phyloP scores from a whole-genome alignment of 37 sponge, comb jelly and placozoan genomes.

The Tethya wilhelma region DNA sequence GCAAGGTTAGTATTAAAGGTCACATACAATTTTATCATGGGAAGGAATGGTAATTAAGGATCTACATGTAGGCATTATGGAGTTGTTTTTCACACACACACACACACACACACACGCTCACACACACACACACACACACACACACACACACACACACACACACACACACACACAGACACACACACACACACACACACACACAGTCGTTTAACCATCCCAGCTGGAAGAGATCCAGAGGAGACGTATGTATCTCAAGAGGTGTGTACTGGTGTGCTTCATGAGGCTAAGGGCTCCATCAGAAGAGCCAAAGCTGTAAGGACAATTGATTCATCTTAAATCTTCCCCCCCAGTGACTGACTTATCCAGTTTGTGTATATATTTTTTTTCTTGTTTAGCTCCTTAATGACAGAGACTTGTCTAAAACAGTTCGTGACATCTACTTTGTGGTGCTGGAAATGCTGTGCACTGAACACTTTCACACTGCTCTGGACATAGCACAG shows the following conservation, averaged over 20 bases:
- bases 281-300: constrained; percentile 63
- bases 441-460: constrained; percentile 64
- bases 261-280: constrained; percentile 67
- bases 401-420: constrained; percentile 59
- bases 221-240: constrained; percentile 39
- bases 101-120: too few relatives aligned
- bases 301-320: constrained; percentile 76
- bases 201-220: background rate
- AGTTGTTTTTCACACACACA: too few relatives aligned
- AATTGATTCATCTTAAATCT: too few relatives aligned
- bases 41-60: too few relatives aligned
- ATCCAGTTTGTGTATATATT: background rate
- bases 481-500: constrained; percentile 68
- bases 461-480: constrained; percentile 70
- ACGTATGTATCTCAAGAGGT: constrained; percentile 82
- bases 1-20: constrained; percentile 22
- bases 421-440: constrained; percentile 46
- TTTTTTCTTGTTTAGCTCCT: constrained; percentile 42
- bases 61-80: too few relatives aligned
- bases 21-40: too few relatives aligned
- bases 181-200: background rate
- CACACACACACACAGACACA: constrained; percentile 3
- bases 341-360: background rate
- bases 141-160: constrained; percentile 4
- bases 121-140: too few relatives aligned